These are phyloP conservation scores for Corvus cornix DNA, from an alignment of 2,113 vertebrate genomes.

Conservation along the genomic window DNA sequence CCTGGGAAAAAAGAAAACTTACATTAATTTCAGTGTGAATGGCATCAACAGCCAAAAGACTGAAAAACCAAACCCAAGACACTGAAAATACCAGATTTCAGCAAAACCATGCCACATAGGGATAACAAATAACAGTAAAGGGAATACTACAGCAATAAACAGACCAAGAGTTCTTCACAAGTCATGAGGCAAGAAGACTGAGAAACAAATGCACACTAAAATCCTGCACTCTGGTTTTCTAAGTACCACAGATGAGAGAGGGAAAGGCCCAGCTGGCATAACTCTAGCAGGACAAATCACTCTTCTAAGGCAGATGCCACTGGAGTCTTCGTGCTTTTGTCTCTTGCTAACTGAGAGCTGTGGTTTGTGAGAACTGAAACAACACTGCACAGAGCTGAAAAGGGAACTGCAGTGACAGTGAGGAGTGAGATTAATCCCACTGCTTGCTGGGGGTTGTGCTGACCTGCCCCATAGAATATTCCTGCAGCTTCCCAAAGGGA, in stretches of 20 bases:
- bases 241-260: background rate
- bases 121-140: background rate
- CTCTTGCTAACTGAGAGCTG: background rate
- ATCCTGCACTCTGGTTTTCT: background rate
- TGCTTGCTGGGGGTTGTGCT: background rate
- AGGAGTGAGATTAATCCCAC: accelerated
- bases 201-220: background rate
- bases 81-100: background rate
- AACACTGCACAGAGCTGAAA: background rate
- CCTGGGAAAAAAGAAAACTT: background rate
- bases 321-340: background rate
- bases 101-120: background rate
- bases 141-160: background rate
- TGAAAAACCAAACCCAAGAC: background rate
- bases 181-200: background rate
- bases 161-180: background rate
- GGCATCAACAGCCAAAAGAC: background rate
- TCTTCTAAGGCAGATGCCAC: background rate
- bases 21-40: background rate
- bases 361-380: background rate
- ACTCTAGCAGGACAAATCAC: background rate
- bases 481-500: background rate
- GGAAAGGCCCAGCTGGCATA: background rate
- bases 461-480: background rate
- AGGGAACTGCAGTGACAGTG: background rate